Evolutionary conservation across 2,888 invertebrate genomes (phyloP).

Genomic region (Eupithecia inturbata): DNA sequence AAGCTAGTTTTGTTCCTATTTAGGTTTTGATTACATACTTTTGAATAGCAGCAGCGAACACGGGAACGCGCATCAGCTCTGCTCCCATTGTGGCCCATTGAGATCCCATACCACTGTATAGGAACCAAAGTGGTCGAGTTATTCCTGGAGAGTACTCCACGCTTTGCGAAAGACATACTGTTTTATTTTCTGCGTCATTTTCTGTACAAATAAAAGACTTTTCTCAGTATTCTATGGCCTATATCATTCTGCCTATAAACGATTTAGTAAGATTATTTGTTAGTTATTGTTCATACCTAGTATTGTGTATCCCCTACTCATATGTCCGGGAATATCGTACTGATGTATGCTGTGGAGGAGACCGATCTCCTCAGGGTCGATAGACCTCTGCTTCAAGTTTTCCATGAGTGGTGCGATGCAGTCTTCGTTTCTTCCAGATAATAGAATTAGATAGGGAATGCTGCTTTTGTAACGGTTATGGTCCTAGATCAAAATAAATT

Average conservation of each 20-base stretch:
- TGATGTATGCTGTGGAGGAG: slow-evolving; percentile 75
- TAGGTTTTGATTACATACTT: slow-evolving; percentile 55
- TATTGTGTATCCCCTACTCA: slow-evolving; percentile 86
- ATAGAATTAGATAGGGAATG: slow-evolving; percentile 77
- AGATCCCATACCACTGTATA: slow-evolving; percentile 88
- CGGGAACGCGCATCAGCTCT: slow-evolving; percentile 83
- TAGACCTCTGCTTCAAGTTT: slow-evolving; percentile 49
- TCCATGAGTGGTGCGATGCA: slow-evolving; percentile 63
- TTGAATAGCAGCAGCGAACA: slow-evolving; percentile 80
- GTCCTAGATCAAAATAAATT: slow-evolving; percentile 47
- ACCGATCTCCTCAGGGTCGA: slow-evolving; percentile 76
- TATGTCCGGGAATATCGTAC: slow-evolving; percentile 80
- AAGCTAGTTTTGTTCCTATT: too few relatives aligned
- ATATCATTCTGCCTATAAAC: neutral
- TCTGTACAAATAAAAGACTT: slow-evolving; percentile 39
- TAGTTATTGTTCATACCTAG: slow-evolving; percentile 51
- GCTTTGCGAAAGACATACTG: slow-evolving; percentile 69
- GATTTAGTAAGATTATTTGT: neutral
- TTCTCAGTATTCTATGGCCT: neutral
- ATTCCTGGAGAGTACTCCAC: slow-evolving; percentile 77
- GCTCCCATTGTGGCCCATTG: slow-evolving; percentile 87
- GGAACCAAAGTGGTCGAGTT: slow-evolving; percentile 78
- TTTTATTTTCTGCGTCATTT: slow-evolving; percentile 51
- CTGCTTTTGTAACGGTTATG: slow-evolving; percentile 51
- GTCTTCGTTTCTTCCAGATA: slow-evolving; percentile 83